Evolutionary conservation across 92 coral and sea anemone genomes (phyloP).

Genomic region (Bergia sp.): DNA sequence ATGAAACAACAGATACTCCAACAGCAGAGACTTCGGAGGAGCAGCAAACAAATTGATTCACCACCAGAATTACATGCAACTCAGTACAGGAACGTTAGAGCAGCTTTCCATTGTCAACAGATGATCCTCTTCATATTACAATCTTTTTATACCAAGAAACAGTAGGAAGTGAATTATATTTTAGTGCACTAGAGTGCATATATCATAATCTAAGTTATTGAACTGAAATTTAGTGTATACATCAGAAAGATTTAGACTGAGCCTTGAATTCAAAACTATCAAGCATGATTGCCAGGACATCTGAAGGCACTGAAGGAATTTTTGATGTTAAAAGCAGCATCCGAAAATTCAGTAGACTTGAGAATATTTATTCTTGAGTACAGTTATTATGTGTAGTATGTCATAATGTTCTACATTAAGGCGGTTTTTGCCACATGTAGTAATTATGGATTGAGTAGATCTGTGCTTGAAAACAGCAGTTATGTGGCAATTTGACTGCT

Average conservation of each 20-base stretch:
- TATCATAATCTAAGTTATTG: conserved; percentile 32
- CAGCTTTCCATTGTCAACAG: not conserved
- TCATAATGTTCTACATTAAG: too few species aligned
- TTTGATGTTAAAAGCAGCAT: not conserved
- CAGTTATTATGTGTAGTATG: too few species aligned
- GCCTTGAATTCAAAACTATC: not conserved
- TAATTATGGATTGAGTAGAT: not conserved
- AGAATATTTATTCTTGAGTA: not conserved
- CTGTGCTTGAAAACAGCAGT: not conserved
- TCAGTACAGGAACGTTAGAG: not conserved
- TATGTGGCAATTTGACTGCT: not conserved
- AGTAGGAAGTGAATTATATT: conserved; percentile 23
- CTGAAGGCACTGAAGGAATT: not conserved
- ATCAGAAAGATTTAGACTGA: not conserved
- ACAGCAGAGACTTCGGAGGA: not conserved
- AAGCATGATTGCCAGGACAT: not conserved
- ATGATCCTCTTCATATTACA: conserved; percentile 6
- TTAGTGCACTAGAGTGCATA: conserved; percentile 37
- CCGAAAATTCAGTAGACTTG: not conserved
- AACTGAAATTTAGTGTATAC: not conserved
- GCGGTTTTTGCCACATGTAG: too few species aligned
- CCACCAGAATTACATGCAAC: not conserved
- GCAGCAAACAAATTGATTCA: conserved; percentile 10
- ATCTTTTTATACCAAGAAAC: conserved; percentile 25
- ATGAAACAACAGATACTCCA: not conserved